These are phyloP conservation scores for Eupithecia abbreviata DNA, from an alignment of 2,888 invertebrate species.

Conservation along the genomic window DNA sequence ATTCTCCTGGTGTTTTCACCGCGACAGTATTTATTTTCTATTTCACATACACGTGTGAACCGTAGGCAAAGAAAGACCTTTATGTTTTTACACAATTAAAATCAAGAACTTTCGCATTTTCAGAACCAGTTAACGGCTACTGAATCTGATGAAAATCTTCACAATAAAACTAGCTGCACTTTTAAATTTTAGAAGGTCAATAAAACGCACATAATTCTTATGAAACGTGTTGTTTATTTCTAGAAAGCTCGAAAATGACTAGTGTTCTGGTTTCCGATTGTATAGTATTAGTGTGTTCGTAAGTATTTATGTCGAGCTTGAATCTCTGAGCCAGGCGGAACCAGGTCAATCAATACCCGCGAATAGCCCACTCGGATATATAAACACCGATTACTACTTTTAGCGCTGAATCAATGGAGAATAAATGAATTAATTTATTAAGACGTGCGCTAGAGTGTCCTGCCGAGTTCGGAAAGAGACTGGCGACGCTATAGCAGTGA, in stretches of 20 bases:
- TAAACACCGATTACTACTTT: not conserved
- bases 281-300: not conserved
- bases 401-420: not conserved
- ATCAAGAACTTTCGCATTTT: not conserved
- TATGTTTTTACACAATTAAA: not conserved
- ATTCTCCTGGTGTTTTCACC: not conserved
- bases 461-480: no score
- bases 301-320: not conserved
- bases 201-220: not conserved
- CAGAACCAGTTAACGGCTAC: not conserved
- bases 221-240: not conserved
- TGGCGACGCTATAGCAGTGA: no score
- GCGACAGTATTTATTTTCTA: not conserved
- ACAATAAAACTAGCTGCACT: not conserved
- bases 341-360: conserved; percentile 31
- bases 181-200: not conserved
- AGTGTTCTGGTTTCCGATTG: not conserved
- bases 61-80: not conserved
- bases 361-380: conserved; percentile 1
- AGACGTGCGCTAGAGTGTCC: no score
- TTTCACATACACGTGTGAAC: not conserved
- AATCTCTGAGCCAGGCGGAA: conserved; percentile 2
- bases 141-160: not conserved
- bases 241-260: not conserved
- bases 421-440: no score